Evolutionary conservation across 1,140 invertebrate genomes (phyloP), one percentile per base, ranked within the genome.

Genomic region (Atta texana): DNA sequence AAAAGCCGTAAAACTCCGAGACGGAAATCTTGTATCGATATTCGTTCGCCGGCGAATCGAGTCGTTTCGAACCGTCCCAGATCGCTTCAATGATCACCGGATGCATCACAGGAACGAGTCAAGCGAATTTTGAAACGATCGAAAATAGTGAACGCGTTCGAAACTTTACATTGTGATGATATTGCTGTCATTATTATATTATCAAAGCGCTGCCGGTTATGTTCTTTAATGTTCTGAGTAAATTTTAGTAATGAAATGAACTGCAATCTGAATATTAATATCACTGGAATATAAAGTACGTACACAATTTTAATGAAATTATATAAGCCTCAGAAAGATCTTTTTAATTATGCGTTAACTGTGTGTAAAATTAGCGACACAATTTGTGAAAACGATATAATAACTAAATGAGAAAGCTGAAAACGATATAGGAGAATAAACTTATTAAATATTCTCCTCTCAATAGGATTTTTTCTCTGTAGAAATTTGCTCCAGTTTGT

Each of bases 21-120:
- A 63, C 69, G 68, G 80, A 84, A 75, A 75, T 84, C 80, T 84
- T 84, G 55, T 84, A 84, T 75, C 80, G 80, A 84, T 34, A 69
- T 49, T 80, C 77, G 77, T 80, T 55, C 31, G 39, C 21, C 28
- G 55, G 28, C 39, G 80, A 82, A 74, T 74, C 80, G 80, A n/a
- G 53, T 82, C 68, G 68, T 82, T 82, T 49, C 53, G 53, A 72
- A 34, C 18, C 55, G 69, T 74, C 39, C 18, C 44, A 39, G 34
- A 61, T 84, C 69, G 55, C 39, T 75, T 18, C 69, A 61, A 84
- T 55, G 55, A 75, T 75, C 80, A 21, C 80, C 80, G 69, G 39
- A 75, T 74, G 55, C 68, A 55, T 82, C 68, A 71, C 53, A 24
- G n/a, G 44, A 63, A 8, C n/a, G n/a, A 21, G 24, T 74, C 66